Evolutionary conservation across 2,113 vertebrate genomes (phyloP).

Genomic region (Otis tarda): DNA sequence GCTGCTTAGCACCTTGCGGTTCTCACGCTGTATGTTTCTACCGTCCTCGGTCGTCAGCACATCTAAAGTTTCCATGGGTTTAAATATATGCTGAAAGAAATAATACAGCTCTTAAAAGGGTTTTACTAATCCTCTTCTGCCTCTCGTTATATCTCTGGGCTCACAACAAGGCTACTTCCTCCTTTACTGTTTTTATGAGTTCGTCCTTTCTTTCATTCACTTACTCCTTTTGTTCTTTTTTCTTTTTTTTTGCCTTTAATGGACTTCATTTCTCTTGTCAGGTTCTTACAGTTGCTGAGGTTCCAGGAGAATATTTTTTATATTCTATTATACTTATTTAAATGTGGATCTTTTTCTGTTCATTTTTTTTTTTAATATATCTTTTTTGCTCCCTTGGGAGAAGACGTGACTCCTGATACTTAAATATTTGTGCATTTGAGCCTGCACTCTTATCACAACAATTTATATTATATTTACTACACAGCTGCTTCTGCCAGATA

Average conservation of each 20-base stretch:
- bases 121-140: conserved; percentile 34
- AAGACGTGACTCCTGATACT: not conserved
- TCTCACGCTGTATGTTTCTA: not conserved
- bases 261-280: not conserved
- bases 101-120: not conserved
- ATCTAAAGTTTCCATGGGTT: not conserved
- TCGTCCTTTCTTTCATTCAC: not conserved
- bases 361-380: not conserved
- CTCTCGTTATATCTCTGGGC: conserved; percentile 17
- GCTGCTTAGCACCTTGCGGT: not conserved
- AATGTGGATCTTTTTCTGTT: not conserved
- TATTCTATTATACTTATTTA: not conserved
- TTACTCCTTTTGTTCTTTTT: not conserved
- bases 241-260: not conserved
- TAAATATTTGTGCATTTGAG: not conserved
- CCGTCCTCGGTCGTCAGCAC: not conserved
- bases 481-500: not conserved
- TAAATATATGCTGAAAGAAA: not conserved
- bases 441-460: not conserved
- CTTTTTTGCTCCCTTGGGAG: not conserved
- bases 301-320: not conserved
- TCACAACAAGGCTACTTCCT: conserved; percentile 40
- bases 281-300: not conserved
- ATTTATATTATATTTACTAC: not conserved
- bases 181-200: conserved; percentile 34